Base-by-base conservation (phyloP, 1,140 invertebrate genomes). In the Camponotus vicinus region DNA sequence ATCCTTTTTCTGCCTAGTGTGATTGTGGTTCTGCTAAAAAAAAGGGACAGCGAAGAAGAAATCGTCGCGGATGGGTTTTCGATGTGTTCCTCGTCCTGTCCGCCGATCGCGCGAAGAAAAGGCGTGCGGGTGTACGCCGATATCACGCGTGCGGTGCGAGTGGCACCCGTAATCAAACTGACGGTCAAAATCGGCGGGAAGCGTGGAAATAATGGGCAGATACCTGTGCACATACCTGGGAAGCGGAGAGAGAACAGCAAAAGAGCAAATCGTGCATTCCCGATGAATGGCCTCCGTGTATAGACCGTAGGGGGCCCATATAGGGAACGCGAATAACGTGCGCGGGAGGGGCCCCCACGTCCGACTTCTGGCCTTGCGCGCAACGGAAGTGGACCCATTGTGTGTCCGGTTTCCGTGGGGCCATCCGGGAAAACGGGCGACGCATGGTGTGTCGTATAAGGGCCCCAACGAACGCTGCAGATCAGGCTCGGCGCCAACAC, bases 141-240 rank as follows among this genome's bases (percentile, higher is more conserved):
- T 61, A 64, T 82, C 27, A 55, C 88, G 86, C 91, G 91, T 89
- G 90, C 89, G 92, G 82, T 90, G 84, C 92, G 92, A 92, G 88
- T 92, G 92, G 92, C 94, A 95, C 93, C 94, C 93, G 91, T 95
- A 95, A 95, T 95, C 94, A 94, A 93, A 95, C 94, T 95, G 93
- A 88, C 91, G 91, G 87, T 92, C 86, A 91, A 87, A 89, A 88
- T 78, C 86, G 67, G 64, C 69, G 86, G 75, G 42, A 88, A 89
- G 86, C 37, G 69, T 82, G 87, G 84, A 86, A 91, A 90, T 91
- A 91, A 91, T 86, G 76, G 63, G 34, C 61, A 67, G 37, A 83
- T 86, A 88, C 70, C 64, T 71, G 83, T 69, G 13, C 34, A 34
- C 34, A 3, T 18, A 8, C 32, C 21, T 15, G 67, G 52, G 57